A percentile compares a stretch with the other conserved stretches of the same genome.
Conservation (phyloP, 2,888 invertebrate genomes). For the Heliconius erato region DNA sequence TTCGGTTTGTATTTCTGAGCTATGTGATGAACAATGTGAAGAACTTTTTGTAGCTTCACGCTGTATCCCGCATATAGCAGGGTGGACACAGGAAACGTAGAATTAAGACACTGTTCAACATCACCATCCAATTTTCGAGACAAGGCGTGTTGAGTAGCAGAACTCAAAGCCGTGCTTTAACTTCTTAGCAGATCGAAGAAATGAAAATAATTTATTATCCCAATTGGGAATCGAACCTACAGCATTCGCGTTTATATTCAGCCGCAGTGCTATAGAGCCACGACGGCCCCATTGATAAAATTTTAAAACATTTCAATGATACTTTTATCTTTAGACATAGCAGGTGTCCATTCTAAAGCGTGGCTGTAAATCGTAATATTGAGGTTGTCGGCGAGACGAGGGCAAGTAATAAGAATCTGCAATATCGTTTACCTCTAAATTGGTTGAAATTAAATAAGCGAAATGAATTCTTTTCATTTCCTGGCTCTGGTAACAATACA, state of each 20-base stretch:
- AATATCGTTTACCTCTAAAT: constrained; percentile 6
- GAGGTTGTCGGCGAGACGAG: background rate
- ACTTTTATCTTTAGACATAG: background rate
- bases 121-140: background rate
- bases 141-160: background rate
- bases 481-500: too few relatives aligned
- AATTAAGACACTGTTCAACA: background rate
- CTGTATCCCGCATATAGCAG: too few relatives aligned
- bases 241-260: background rate
- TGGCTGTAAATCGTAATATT: constrained; percentile 35
- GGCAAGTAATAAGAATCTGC: constrained; percentile 1
- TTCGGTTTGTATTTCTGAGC: too few relatives aligned
- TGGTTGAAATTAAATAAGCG: background rate
- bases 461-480: too few relatives aligned
- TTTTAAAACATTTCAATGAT: background rate
- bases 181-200: background rate
- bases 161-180: background rate
- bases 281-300: too few relatives aligned
- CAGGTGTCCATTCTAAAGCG: background rate
- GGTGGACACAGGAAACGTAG: background rate
- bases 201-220: background rate
- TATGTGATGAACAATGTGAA: too few relatives aligned
- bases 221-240: background rate
- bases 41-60: too few relatives aligned
- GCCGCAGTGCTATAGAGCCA: too few relatives aligned